These are phyloP conservation scores for Zaprionus tsacasi DNA, from an alignment of 1,140 invertebrate species.

Conservation along the genomic window DNA sequence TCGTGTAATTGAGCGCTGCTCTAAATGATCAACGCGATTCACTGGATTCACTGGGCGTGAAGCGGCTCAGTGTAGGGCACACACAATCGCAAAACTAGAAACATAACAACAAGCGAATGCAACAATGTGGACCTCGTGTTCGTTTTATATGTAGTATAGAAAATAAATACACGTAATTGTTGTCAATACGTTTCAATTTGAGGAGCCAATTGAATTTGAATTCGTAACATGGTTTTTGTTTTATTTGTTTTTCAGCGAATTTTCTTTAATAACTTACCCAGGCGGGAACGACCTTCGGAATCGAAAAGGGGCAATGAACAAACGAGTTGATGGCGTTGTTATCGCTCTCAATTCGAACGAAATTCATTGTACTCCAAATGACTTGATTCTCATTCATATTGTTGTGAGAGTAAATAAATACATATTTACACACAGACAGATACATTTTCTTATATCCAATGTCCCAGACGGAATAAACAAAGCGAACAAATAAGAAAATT, in stretches of 20 bases:
- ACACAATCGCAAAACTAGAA: slow-evolving; percentile 14
- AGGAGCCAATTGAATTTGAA: slow-evolving; percentile 58
- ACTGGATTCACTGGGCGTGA: slow-evolving; percentile 33
- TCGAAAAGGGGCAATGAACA: slow-evolving; percentile 42
- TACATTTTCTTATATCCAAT: slow-evolving; percentile 6
- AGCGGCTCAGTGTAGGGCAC: neutral
- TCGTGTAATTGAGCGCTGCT: slow-evolving; percentile 50
- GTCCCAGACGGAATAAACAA: slow-evolving; percentile 21
- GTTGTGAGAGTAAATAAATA: slow-evolving; percentile 9
- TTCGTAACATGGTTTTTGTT: slow-evolving; percentile 34
- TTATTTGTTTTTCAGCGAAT: slow-evolving; percentile 9
- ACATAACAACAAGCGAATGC: neutral
- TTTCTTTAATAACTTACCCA: slow-evolving; percentile 49
- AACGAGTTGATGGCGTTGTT: slow-evolving; percentile 40
- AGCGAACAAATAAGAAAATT: slow-evolving; percentile 6
- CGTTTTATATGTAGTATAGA: slow-evolving; percentile 25
- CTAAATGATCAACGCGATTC: slow-evolving; percentile 43
- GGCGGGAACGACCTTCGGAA: slow-evolving; percentile 50
- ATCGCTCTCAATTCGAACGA: slow-evolving; percentile 29
- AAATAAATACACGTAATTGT: slow-evolving; percentile 48
- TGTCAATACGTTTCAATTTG: slow-evolving; percentile 61
- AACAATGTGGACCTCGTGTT: slow-evolving; percentile 44
- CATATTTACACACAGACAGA: neutral
- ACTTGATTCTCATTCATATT: slow-evolving; percentile 11
- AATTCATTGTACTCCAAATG: slow-evolving; percentile 18